Evolutionary conservation across 2,113 vertebrate species (phyloP).

Genomic region (Ceuthmochares aereus): DNA sequence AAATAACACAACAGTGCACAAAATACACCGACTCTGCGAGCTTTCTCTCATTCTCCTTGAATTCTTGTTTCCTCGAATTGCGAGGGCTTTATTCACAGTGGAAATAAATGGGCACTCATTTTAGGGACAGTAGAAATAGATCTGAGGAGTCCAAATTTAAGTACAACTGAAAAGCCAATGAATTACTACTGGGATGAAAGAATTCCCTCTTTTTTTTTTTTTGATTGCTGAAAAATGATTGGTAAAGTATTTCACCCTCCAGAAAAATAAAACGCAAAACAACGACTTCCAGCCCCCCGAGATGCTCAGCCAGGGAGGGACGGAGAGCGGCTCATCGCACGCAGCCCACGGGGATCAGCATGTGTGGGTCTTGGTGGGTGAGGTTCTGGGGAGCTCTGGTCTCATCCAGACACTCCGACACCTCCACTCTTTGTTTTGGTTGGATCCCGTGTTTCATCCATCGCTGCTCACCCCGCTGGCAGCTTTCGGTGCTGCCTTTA

Average conservation of each 20-base stretch:
- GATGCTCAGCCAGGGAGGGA: neutral
- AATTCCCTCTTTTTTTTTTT: neutral
- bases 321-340: neutral
- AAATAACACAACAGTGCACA: neutral
- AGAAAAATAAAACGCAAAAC: neutral
- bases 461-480: neutral
- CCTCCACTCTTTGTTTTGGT: neutral
- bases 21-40: neutral
- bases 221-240: neutral
- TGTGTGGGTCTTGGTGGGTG: rapidly evolving
- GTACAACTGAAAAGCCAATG: neutral
- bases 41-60: neutral
- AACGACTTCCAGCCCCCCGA: rapidly evolving
- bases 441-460: neutral
- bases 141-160: neutral
- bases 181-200: neutral
- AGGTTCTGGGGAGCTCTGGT: rapidly evolving
- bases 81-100: neutral
- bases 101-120: neutral
- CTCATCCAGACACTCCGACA: neutral
- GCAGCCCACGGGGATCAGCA: rapidly evolving
- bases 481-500: neutral
- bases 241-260: neutral
- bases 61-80: neutral
- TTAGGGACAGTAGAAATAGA: neutral